These are phyloP conservation scores for Acanthopleura granulata DNA, from an alignment of 2,888 invertebrate species.

Conservation along the genomic window DNA sequence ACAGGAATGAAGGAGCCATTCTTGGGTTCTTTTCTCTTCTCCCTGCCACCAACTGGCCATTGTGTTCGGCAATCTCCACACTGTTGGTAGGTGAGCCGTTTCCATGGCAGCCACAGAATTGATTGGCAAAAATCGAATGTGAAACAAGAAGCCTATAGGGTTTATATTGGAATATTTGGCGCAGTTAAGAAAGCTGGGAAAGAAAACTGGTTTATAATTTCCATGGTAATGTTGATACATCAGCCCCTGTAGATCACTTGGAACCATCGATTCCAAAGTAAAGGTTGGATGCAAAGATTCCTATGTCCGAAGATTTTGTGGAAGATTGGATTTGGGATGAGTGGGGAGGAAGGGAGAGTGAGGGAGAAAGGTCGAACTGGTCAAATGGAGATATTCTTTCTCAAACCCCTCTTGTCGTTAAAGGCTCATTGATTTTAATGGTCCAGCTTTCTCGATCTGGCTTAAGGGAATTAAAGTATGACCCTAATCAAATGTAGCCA, in stretches of 20 bases:
- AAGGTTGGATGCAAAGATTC: too few relatives aligned
- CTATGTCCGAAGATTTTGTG: too few relatives aligned
- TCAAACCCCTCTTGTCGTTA: too few relatives aligned
- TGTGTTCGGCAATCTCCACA: not conserved
- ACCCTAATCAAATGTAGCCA: not conserved
- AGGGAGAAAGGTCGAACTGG: too few relatives aligned
- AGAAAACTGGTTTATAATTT: too few relatives aligned
- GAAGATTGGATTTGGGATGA: too few relatives aligned
- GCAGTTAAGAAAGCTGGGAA: too few relatives aligned
- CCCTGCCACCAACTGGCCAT: not conserved
- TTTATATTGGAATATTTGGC: not conserved
- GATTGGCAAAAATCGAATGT: not conserved
- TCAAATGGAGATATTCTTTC: too few relatives aligned
- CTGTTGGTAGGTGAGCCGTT: not conserved
- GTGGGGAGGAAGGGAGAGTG: too few relatives aligned
- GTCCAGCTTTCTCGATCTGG: not conserved
- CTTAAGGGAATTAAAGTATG: not conserved
- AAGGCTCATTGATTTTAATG: not conserved
- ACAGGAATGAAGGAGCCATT: not conserved
- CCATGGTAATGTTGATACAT: too few relatives aligned
- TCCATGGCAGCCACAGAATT: slow-evolving; percentile 3
- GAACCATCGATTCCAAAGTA: too few relatives aligned
- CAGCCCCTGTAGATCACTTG: too few relatives aligned
- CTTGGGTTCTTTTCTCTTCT: not conserved
- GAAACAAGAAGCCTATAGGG: not conserved